Conservation (phyloP, 2,113 vertebrate genomes). For the Suncus etruscus region DNA sequence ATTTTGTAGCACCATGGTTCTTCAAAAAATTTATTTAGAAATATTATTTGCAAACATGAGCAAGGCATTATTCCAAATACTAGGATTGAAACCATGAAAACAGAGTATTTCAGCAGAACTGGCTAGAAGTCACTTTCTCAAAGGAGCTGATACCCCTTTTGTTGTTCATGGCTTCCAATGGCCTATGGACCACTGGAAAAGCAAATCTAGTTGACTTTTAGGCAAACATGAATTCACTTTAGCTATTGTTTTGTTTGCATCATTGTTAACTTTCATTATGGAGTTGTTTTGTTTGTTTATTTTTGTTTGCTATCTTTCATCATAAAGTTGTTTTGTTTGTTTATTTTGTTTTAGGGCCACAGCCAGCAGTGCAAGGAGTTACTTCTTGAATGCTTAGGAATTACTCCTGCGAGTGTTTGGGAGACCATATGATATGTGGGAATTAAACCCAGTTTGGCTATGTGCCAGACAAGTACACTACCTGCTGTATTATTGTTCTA, state of each 20-base stretch:
- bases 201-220: neutral
- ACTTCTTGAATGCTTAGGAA: too few species aligned
- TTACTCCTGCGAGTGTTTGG: too few species aligned
- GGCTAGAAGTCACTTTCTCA: neutral
- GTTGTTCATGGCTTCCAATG: neutral
- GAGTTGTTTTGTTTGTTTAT: too few species aligned
- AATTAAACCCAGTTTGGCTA: too few species aligned
- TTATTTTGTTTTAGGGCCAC: too few species aligned
- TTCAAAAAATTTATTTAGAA: constrained; percentile 24
- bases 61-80: neutral
- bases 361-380: too few species aligned
- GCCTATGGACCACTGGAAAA: neutral
- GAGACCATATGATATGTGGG: too few species aligned
- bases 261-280: constrained; percentile 21
- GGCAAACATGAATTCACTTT: neutral
- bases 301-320: too few species aligned
- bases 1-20: neutral
- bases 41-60: neutral
- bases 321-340: too few species aligned
- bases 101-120: neutral
- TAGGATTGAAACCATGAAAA: neutral
- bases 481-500: too few species aligned
- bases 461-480: too few species aligned
- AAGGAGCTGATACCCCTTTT: neutral
- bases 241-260: neutral